Conservation (phyloP, 2,797 vertebrate genomes). For the Pangasius krempfi region DNA sequence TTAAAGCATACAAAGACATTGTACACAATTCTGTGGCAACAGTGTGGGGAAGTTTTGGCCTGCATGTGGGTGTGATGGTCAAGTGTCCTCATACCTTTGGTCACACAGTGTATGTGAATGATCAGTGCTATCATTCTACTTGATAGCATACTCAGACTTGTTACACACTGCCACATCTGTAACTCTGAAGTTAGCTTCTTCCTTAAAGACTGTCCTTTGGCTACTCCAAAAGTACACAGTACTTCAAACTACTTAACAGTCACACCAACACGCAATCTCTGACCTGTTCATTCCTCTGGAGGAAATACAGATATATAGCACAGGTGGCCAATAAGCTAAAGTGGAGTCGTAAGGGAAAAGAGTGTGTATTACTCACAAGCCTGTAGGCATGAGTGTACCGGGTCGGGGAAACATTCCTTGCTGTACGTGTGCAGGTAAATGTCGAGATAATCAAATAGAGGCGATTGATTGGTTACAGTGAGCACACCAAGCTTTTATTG, state of each 20-base stretch:
- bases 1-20: background rate
- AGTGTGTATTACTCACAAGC: slow-evolving; percentile 40
- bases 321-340: slow-evolving; percentile 40
- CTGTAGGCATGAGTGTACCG: slow-evolving; percentile 46
- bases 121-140: background rate
- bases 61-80: background rate
- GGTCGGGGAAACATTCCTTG: slow-evolving; percentile 37
- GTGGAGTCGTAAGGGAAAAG: slow-evolving; percentile 32
- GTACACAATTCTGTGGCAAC: background rate
- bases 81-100: background rate
- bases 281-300: slow-evolving; percentile 12
- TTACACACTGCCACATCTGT: background rate
- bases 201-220: background rate
- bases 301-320: slow-evolving; percentile 39
- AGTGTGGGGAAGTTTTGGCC: background rate
- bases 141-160: background rate
- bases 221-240: background rate
- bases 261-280: background rate
- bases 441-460: slow-evolving; percentile 56
- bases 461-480: slow-evolving; percentile 60
- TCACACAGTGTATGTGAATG: background rate
- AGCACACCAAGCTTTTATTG: slow-evolving; percentile 58
- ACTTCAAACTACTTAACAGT: background rate
- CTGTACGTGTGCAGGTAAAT: slow-evolving; percentile 49
- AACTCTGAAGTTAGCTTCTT: background rate